Percentiles rank a stretch among this genome's conserved stretches.
Evolutionary conservation across 1,140 invertebrate genomes (phyloP).

Genomic region (Hycleus phaleratus): DNA sequence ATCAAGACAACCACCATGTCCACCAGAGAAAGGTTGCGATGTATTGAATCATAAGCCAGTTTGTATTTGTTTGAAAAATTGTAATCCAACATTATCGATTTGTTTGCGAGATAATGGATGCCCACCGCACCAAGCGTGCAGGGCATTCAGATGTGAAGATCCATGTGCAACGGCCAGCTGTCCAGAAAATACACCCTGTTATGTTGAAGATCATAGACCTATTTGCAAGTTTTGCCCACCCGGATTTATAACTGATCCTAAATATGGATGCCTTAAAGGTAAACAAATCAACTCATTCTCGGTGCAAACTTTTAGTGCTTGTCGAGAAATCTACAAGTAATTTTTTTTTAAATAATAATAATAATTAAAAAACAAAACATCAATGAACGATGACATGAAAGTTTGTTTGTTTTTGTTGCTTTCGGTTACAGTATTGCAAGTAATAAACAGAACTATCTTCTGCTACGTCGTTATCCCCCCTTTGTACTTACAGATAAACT

Average conservation of each 20-base stretch:
- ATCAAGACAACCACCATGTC: conserved; percentile 53
- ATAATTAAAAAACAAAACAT: conserved; percentile 6
- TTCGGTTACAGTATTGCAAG: conserved; percentile 31
- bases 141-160: conserved; percentile 83
- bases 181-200: conserved; percentile 74
- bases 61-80: conserved; percentile 80
- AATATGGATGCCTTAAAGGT: conserved; percentile 93
- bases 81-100: conserved; percentile 76
- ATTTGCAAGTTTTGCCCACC: conserved; percentile 90
- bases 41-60: conserved; percentile 77
- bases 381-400: conserved; percentile 24
- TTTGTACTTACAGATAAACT: conserved; percentile 10
- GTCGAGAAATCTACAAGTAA: conserved; percentile 20
- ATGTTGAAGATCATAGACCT: conserved; percentile 85
- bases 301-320: conserved; percentile 35
- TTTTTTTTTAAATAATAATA: too few species aligned
- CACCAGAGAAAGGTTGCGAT: conserved; percentile 72
- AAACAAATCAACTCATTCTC: conserved; percentile 45
- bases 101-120: conserved; percentile 84
- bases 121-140: conserved; percentile 72
- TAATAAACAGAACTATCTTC: conserved; percentile 17
- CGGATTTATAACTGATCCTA: conserved; percentile 79
- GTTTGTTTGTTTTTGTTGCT: conserved; percentile 17
- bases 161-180: conserved; percentile 75
- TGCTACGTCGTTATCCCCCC: conserved; percentile 23